phyloP scores from a whole-genome alignment of 2,113 vertebrate species.

The Strigops habroptila region DNA sequence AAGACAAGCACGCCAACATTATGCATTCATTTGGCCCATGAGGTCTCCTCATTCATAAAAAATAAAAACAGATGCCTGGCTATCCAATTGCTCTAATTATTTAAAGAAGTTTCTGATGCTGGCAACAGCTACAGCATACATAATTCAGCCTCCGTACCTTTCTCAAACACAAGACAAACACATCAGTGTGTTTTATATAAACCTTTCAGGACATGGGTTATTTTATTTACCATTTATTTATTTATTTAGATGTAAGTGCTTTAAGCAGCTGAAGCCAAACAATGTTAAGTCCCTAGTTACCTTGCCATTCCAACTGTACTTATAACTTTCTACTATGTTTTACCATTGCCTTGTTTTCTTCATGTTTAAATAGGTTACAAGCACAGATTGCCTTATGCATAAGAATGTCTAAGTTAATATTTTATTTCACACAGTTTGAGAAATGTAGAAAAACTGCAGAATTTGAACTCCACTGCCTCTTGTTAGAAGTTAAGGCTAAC shows the following conservation, averaged over 20 bases:
- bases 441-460: background rate
- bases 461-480: background rate
- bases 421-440: background rate
- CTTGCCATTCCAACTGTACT: background rate
- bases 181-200: conserved; percentile 36
- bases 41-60: conserved; percentile 35
- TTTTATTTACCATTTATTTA: conserved; percentile 29
- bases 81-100: conserved; percentile 23
- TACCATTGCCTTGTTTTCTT: background rate
- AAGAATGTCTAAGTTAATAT: background rate
- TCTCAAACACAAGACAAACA: conserved; percentile 42
- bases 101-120: conserved; percentile 37
- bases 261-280: conserved; percentile 18
- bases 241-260: background rate
- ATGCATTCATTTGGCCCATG: conserved; percentile 20
- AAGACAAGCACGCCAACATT: background rate
- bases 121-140: background rate
- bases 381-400: background rate
- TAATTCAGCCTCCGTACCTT: background rate
- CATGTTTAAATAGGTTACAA: background rate
- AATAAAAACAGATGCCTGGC: background rate
- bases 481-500: background rate
- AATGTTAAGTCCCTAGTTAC: background rate
- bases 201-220: background rate
- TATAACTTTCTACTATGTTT: background rate